Percentiles rank a stretch among this genome's conserved stretches.
Evolutionary conservation across 2,797 vertebrate species (phyloP).

Genomic region (Trachurus trachurus): DNA sequence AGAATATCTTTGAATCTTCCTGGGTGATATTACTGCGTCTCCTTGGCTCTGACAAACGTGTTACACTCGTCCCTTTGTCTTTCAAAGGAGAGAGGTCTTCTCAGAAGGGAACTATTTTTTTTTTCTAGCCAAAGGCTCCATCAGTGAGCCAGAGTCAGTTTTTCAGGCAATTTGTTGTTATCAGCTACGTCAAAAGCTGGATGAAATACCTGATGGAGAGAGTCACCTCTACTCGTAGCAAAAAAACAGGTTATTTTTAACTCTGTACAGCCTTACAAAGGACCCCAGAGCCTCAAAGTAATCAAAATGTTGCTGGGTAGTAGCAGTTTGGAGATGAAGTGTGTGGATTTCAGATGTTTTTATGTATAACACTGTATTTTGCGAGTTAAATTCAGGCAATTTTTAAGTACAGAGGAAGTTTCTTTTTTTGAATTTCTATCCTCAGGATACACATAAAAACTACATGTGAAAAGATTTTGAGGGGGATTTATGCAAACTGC

Average conservation of each 20-base stretch:
- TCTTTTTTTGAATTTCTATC: not conserved
- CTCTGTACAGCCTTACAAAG: no score
- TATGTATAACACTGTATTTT: constrained; percentile 11
- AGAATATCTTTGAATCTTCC: not conserved
- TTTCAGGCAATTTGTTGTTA: not conserved
- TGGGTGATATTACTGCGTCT: no score
- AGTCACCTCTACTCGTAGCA: constrained; percentile 4
- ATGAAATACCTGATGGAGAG: not conserved
- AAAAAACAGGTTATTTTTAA: not conserved
- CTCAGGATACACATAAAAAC: not conserved
- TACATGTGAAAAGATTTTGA: not conserved
- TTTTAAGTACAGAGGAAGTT: not conserved
- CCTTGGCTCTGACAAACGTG: no score
- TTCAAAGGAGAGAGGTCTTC: not conserved
- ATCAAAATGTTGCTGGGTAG: not conserved
- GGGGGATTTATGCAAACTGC: constrained; percentile 4
- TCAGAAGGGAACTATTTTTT: not conserved
- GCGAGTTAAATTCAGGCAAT: not conserved
- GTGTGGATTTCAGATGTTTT: not conserved
- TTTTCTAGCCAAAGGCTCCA: not conserved
- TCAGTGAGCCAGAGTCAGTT: not conserved
- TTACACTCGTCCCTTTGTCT: not conserved
- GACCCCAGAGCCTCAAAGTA: not conserved
- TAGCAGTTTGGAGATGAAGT: not conserved
- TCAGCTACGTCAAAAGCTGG: not conserved